These are phyloP conservation scores for Hyles vespertilio DNA, from an alignment of 1,140 invertebrate species.

Conservation along the genomic window DNA sequence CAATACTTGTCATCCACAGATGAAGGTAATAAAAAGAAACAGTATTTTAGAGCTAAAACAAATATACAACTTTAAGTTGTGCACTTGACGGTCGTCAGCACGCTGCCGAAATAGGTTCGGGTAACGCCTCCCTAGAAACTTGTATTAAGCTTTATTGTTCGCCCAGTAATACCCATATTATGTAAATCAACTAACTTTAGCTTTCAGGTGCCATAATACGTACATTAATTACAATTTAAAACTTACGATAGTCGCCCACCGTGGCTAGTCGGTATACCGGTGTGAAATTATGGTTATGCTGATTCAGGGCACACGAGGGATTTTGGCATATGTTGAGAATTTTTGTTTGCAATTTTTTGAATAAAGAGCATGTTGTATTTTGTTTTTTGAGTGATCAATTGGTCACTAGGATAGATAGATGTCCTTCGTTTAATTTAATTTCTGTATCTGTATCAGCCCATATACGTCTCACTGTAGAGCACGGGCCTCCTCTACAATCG, in stretches of 20 bases:
- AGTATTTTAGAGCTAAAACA: background rate
- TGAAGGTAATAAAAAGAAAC: no score
- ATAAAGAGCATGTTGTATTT: no score
- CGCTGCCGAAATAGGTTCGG: constrained; percentile 8
- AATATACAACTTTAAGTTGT: constrained; percentile 1
- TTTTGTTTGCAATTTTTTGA: no score
- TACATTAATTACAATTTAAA: constrained; percentile 22
- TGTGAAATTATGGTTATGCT: constrained; percentile 1
- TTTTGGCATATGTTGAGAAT: background rate
- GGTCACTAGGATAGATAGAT: no score
- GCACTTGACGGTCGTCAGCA: constrained; percentile 1
- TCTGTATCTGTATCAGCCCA: no score
- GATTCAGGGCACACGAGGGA: constrained; percentile 5
- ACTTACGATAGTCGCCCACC: constrained; percentile 2
- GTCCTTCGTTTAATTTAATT: no score
- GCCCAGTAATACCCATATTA: constrained; percentile 19
- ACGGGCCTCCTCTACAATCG: no score
- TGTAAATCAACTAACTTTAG: constrained; percentile 15
- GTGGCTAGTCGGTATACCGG: background rate
- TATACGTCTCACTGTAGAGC: no score
- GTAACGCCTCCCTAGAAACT: constrained; percentile 14
- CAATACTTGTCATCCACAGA: no score
- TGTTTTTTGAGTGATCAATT: no score
- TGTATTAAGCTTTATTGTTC: constrained; percentile 9
- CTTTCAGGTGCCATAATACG: constrained; percentile 3